Evolutionary conservation across 2,113 vertebrate genomes (phyloP).

Genomic region (Hucho hucho): DNA sequence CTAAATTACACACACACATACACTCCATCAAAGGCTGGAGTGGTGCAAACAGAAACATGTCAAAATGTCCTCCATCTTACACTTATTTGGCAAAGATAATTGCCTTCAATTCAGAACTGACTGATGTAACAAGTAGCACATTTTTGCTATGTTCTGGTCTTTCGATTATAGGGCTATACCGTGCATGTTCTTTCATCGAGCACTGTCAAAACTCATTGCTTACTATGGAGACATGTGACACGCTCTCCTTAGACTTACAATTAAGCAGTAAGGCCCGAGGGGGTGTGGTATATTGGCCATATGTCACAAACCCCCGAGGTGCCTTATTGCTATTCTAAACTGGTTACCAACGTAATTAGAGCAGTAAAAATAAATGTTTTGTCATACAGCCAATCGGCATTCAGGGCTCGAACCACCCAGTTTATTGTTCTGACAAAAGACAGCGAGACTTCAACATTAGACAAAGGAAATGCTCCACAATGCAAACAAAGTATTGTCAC

Average conservation of each 20-base stretch:
- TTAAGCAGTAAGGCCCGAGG: no score
- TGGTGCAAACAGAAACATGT: constrained; percentile 37
- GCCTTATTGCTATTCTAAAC: no score
- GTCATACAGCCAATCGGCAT: no score
- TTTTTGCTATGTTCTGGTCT: constrained; percentile 33
- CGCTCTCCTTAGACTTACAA: no score
- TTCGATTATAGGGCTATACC: not conserved
- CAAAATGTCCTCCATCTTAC: constrained; percentile 16
- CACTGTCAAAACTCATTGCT: not conserved
- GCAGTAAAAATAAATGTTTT: no score
- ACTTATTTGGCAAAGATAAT: constrained; percentile 7
- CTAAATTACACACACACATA: constrained; percentile 6
- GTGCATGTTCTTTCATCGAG: not conserved
- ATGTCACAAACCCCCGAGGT: no score
- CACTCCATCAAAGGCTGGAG: constrained; percentile 33
- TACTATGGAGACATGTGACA: not conserved
- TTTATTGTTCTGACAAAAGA: not conserved
- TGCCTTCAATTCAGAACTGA: not conserved
- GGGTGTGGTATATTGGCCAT: no score
- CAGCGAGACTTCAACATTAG: not conserved
- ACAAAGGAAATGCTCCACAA: not conserved
- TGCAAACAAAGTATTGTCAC: not conserved
- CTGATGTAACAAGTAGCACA: constrained; percentile 41
- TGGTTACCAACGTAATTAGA: no score
- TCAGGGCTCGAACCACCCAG: no score